Evolutionary conservation across 2,797 vertebrate genomes (phyloP), one percentile per base, ranked within the genome.

Genomic region (Selene dorsalis): DNA sequence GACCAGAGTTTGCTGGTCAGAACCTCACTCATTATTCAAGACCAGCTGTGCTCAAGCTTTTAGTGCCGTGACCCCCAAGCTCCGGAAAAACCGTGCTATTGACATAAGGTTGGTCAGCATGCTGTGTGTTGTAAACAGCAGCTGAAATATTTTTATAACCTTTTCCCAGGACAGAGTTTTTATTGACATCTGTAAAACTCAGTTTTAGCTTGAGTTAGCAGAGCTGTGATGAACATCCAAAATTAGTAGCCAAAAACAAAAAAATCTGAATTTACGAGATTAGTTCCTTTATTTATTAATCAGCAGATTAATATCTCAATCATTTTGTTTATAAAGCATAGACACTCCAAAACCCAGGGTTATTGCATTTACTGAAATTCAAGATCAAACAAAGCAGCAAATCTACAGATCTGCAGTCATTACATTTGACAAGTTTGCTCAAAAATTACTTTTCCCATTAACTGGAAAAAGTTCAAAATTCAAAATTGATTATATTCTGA

Each of bases 91-190:
- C 8, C 53, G 63, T 35, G 9, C 14, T 69, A 48, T 58, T 74
- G 61, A 79, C 69, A 67, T n/a, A 38, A 55, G 24, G 28, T 26
- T 67, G 17, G 53, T 67, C 38, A 73, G 50, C 65, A 77, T 73
- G 60, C 48, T 72, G 35, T 60, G 50, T 67, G 30, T 26, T 68
- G 45, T 64, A 26, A 75, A 62, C 22, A 64, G 28, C 22, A 71
- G 55, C 22, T 63, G 39, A 61, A 77, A 41, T 20, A 17, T 43
- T n/a, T 64, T 53, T 63, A 3, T 48, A 50, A 43, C 41, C 41
- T 20, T 48, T 48, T 47, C 32, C 32, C 18, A 48, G 20, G 22
- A 32, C 61, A 71, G 9, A 35, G 39, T 38, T 75, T 62, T 26
- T n/a, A 41, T 6, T 41, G 43, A 69, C 7, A 17, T 43, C 22